Evolutionary conservation across 2,888 invertebrate genomes (phyloP), one percentile per base, ranked within the genome.

Genomic region (Trimorus sp.): DNA sequence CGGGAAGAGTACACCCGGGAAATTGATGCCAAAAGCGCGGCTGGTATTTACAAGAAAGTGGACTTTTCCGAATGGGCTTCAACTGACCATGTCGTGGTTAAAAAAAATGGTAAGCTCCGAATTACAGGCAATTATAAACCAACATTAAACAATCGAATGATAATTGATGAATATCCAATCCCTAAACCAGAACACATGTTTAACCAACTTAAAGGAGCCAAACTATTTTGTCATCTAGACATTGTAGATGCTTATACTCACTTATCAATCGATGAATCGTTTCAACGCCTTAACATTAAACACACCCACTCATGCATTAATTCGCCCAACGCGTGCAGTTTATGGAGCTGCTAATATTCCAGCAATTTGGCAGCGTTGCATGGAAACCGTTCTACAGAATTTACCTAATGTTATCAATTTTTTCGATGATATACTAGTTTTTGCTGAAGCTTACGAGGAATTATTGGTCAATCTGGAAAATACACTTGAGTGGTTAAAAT

Each of bases 71-170:
- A 66, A 59, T 75, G 75, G 75, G 75, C 66, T 11, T 75, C 75
- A 26, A 12, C n/a, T n/a, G n/a, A n/a, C n/a, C n/a, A n/a, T n/a
- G n/a, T n/a, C n/a, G n/a, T n/a, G n/a, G n/a, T n/a, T n/a, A n/a
- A n/a, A n/a, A n/a, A n/a, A 56, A 53, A 62, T 53, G 59, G 68
- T 14, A 51, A 49, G 51, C 8, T 75, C 4, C 65, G 66, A 0
- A 78, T 71, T 7, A 78, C 70, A 1, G 78, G 71, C 15, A 78
- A 78, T 9, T 75, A 81, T 37, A 77, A 77, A 26, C 68, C 79
- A 7, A 79, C 79, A 0, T 38, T 70, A 5, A 83, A 79, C 42
- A 71, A 56, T 6, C 56, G 65, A 11, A 79, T 83, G 0, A 73
- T 79, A 16, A 42, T 79, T 5, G 83, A 79, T 15, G 79, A 83